phyloP scores from a whole-genome alignment of 2,797 vertebrate genomes.

The Onychomys leucogaster region DNA sequence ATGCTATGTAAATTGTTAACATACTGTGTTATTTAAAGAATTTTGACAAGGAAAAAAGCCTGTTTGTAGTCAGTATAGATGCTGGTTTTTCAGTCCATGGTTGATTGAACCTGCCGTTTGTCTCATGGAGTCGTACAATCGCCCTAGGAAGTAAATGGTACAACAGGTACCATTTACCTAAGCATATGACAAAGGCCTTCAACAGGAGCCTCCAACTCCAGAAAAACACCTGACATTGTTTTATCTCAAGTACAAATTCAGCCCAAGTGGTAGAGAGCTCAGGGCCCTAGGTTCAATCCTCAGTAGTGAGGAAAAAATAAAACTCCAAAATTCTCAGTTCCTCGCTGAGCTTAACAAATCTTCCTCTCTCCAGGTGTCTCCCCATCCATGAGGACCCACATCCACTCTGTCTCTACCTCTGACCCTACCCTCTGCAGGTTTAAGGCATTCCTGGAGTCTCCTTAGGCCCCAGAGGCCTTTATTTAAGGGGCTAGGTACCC shows the following conservation, averaged over 20 bases:
- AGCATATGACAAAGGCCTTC: neutral
- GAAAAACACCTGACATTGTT: neutral
- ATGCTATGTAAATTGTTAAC: neutral
- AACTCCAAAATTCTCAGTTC: neutral
- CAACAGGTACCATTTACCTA: neutral
- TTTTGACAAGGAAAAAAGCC: neutral
- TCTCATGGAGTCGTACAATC: neutral
- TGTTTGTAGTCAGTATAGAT: neutral
- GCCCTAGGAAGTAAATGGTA: neutral
- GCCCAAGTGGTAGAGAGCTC: neutral
- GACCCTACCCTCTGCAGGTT: neutral
- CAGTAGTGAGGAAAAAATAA: neutral
- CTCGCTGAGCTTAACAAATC: neutral
- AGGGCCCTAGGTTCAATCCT: neutral
- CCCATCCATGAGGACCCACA: neutral
- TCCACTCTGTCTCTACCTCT: neutral
- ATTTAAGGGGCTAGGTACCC: neutral
- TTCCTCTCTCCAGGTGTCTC: neutral
- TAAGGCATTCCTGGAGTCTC: neutral
- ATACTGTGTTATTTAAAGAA: neutral
- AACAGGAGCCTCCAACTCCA: neutral
- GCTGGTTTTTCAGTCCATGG: neutral
- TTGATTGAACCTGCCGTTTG: neutral
- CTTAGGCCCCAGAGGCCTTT: neutral
- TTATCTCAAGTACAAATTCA: neutral